Evolutionary conservation across 2,888 invertebrate genomes (phyloP), one percentile per base, ranked within the genome.

Genomic region (Drosophila leonis): DNA sequence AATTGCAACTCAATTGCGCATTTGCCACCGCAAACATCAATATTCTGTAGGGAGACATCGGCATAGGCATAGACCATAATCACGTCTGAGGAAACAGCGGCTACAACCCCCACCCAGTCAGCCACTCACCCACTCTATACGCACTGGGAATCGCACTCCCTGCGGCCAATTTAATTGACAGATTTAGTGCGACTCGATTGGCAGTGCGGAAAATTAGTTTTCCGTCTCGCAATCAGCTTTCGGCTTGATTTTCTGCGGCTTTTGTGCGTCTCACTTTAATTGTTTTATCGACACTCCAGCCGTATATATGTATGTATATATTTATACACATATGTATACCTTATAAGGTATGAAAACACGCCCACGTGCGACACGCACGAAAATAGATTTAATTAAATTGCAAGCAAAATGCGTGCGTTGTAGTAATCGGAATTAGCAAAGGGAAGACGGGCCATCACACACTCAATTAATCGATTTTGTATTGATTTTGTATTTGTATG

Each of bases 91-190:
- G 60, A 76, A 72, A 66, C 70, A 49, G 76, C 63, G 60, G 62
- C 69, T 61, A 7, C 31, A 61, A 12, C 12, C 60, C 68, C 44
- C 60, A 37, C 27, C 49, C 2, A 49, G 20, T n/a, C 24, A 74
- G 29, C 33, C 4, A 49, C 27, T 20, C 42, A 41, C 3, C 31
- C 46, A 5, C 35, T 18, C 42, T 27, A 7, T 68, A 77, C 78
- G 78, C 79, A 77, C 60, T 69, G 62, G 67, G 56, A 72, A 46
- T 61, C 78, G 81, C 78, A 80, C 84, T 88, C 88, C 90, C 90
- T 90, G 91, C 82, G 90, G 92, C 89, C 91, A 90, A 91, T 91
- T 92, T 91, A 91, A 91, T 92, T 91, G 92, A 90, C 90, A 92
- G 90, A 90, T 92, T 92, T 92, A 92, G 88, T 88, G 84, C 84